Conservation (phyloP, 2,797 vertebrate genomes). For the Acrossocheilus fasciatus region DNA sequence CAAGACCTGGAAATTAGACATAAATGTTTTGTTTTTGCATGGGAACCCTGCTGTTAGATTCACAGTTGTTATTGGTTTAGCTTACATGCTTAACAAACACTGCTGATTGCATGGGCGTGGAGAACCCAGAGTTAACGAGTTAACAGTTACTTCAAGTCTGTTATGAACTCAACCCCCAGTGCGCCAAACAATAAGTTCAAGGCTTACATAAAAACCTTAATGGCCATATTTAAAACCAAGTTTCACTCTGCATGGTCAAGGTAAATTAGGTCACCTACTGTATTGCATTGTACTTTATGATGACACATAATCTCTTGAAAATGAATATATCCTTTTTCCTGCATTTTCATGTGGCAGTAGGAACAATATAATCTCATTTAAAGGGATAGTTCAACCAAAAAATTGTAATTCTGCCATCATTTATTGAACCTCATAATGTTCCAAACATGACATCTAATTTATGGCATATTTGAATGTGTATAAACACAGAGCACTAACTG, state of each 20-base stretch:
- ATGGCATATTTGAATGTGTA: not conserved
- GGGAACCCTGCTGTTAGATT: not conserved
- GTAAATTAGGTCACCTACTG: not conserved
- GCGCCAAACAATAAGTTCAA: conserved; percentile 25
- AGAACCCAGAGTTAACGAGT: not conserved
- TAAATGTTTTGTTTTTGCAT: not conserved
- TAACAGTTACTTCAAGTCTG: not conserved
- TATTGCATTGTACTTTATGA: not conserved
- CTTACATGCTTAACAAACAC: conserved; percentile 16
- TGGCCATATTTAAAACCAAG: conserved; percentile 18
- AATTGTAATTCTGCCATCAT: not conserved
- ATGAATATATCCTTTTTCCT: not conserved
- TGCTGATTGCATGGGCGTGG: not conserved
- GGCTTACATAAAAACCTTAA: conserved; percentile 43
- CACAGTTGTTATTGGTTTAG: not conserved
- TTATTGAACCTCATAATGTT: not conserved
- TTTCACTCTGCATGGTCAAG: not conserved
- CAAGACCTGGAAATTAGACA: not conserved
- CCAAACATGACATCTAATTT: not conserved
- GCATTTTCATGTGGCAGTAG: not conserved
- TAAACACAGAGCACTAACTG: not conserved
- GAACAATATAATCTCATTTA: not conserved
- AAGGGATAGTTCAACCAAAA: not conserved
- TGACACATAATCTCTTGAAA: conserved; percentile 7
- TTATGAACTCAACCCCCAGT: not conserved